Evolutionary conservation across 2,888 invertebrate genomes (phyloP), one percentile per base, ranked within the genome.

Genomic region (Drosophila longiperda): DNA sequence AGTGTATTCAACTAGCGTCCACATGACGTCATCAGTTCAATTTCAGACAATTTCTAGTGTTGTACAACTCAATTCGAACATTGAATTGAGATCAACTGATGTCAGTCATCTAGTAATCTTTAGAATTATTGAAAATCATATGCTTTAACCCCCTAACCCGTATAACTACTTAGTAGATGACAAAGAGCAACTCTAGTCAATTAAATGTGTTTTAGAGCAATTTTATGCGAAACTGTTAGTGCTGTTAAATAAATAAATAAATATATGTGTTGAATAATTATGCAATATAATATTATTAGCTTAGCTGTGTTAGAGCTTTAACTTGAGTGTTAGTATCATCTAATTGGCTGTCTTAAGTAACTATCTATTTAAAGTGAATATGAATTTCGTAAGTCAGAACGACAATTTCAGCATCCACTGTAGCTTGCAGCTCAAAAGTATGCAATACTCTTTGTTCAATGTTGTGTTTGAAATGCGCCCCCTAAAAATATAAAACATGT

Each of bases 181-280:
- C 69, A 73, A 69, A 70, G 77, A 80, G 69, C 34, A 66, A 89
- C 73, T 78, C 68, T 85, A 74, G 87, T 87, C 87, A 87, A 87
- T 87, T 87, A 87, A 87, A 86, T 83, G 86, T 89, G 86, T 89
- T 89, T 87, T 89, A 87, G 88, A 88, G 88, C 80, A 80, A 78
- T 83, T 89, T 89, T 89, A 85, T 75, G 89, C 73, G 82, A 78
- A 75, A 85, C 63, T 77, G 85, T 89, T 86, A 87, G 87, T 80
- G 87, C 74, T 84, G 74, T 89, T 87, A 73, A 73, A 71, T 80
- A 53, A 80, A 68, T 80, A 74, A 34, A 54, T 34, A 70, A 38
- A 57, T 66, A 68, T 72, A 36, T 67, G 38, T 58, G 67, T 68
- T 68, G 29, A 29, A 57, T n/a, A 29, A 49, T 49, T 34, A 26